Evolutionary conservation across 2,888 invertebrate species (phyloP).

Genomic region (Melieria crassipennis): DNA sequence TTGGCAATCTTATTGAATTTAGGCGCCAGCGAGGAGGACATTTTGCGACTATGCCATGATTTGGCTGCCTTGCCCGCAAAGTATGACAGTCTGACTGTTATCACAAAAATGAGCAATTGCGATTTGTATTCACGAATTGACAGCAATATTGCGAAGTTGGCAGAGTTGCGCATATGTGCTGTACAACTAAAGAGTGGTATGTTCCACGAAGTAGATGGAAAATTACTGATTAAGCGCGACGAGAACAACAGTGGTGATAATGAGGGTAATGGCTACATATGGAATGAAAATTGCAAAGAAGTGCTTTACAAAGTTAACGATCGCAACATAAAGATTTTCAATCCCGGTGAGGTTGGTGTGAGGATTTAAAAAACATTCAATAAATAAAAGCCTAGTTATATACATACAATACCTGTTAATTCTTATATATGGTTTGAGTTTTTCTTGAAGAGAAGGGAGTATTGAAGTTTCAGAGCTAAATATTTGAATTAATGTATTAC

Average conservation of each 20-base stretch:
- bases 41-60: conserved; percentile 56
- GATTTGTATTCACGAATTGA: conserved; percentile 71
- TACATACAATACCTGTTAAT: background rate
- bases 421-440: background rate
- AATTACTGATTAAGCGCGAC: conserved; percentile 65
- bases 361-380: conserved; percentile 49
- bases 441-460: background rate
- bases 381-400: background rate
- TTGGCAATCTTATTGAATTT: conserved; percentile 77
- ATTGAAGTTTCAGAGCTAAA: no score
- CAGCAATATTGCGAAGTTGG: conserved; percentile 72
- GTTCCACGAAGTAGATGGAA: conserved; percentile 79
- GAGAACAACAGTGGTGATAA: conserved; percentile 25
- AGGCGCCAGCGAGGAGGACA: conserved; percentile 58
- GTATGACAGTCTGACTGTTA: conserved; percentile 66
- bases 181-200: conserved; percentile 77
- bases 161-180: conserved; percentile 73
- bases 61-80: conserved; percentile 53
- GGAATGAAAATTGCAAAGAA: conserved; percentile 56
- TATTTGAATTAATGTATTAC: no score
- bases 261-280: conserved; percentile 48
- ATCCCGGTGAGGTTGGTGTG: conserved; percentile 71
- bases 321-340: conserved; percentile 78
- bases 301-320: conserved; percentile 76
- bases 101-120: conserved; percentile 71